phyloP scores from a whole-genome alignment of 2,888 invertebrate genomes.

The Campoletis raptor region DNA sequence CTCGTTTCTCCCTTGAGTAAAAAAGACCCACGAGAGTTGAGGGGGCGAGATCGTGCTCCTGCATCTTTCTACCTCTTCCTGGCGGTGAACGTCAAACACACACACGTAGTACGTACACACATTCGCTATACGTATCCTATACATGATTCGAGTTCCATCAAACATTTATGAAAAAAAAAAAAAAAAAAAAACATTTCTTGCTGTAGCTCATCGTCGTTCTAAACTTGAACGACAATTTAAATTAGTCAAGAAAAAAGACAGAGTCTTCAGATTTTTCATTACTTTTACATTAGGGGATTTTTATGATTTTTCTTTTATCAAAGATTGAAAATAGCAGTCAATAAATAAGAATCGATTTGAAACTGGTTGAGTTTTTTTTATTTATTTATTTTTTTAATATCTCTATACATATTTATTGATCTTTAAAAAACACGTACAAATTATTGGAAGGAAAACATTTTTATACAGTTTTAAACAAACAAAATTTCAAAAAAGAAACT shows the following conservation, averaged over 20 bases:
- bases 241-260: background rate
- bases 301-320: background rate
- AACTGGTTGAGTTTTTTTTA: too few species aligned
- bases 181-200: background rate
- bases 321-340: background rate
- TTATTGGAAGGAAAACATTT: too few species aligned
- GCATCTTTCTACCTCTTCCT: conserved; percentile 13
- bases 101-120: conserved; percentile 20
- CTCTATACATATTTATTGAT: too few species aligned
- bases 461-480: too few species aligned
- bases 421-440: too few species aligned
- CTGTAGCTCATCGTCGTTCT: conserved; percentile 8
- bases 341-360: background rate
- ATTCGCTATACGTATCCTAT: conserved; percentile 24
- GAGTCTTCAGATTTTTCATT: background rate
- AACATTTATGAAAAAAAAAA: conserved; percentile 32
- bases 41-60: conserved; percentile 23
- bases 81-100: conserved; percentile 37
- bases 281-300: conserved; percentile 22
- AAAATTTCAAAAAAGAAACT: too few species aligned
- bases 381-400: too few species aligned
- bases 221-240: conserved; percentile 37
- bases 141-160: conserved; percentile 18
- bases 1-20: conserved; percentile 19
- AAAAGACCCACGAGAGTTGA: conserved; percentile 37